Conservation (phyloP, 2,797 vertebrate species). For the Adrianichthys oophorus region DNA sequence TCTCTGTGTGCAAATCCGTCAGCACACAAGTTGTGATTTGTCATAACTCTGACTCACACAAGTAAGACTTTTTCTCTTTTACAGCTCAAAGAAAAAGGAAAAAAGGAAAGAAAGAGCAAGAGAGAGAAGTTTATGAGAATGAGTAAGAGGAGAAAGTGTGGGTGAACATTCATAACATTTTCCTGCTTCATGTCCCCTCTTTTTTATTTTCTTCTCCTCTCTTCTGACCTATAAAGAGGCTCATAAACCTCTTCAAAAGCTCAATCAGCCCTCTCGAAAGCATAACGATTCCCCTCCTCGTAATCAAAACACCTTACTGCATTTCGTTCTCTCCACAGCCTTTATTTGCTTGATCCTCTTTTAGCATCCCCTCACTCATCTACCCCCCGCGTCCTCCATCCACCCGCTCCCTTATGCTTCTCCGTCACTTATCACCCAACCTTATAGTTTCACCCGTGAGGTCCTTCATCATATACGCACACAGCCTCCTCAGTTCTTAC, state of each 20-base stretch:
- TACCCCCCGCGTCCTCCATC: constrained; percentile 39
- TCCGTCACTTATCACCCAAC: constrained; percentile 21
- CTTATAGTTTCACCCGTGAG: constrained; percentile 24
- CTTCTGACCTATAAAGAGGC: constrained; percentile 45
- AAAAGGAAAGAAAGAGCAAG: constrained; percentile 18
- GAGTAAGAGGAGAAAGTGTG: constrained; percentile 1
- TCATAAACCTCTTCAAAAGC: constrained; percentile 39
- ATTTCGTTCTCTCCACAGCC: constrained; percentile 23
- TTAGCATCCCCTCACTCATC: constrained; percentile 47
- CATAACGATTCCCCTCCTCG: constrained; percentile 68
- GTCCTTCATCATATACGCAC: not conserved
- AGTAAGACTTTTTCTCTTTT: constrained; percentile 42
- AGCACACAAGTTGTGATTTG: constrained; percentile 44
- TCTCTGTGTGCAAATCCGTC: constrained; percentile 62
- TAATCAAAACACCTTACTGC: constrained; percentile 59
- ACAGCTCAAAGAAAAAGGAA: constrained; percentile 22
- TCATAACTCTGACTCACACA: constrained; percentile 49
- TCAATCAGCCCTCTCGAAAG: constrained; percentile 40
- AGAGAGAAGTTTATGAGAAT: constrained; percentile 20
- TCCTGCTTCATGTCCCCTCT: constrained; percentile 8
- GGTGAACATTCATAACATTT: constrained; percentile 13
- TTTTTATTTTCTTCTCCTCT: constrained; percentile 19
- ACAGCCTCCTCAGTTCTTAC: constrained; percentile 67
- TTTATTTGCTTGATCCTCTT: constrained; percentile 15
- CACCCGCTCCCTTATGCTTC: not conserved